phyloP scores from a whole-genome alignment of 1,140 invertebrate genomes.

The Zaprionus ornatus region DNA sequence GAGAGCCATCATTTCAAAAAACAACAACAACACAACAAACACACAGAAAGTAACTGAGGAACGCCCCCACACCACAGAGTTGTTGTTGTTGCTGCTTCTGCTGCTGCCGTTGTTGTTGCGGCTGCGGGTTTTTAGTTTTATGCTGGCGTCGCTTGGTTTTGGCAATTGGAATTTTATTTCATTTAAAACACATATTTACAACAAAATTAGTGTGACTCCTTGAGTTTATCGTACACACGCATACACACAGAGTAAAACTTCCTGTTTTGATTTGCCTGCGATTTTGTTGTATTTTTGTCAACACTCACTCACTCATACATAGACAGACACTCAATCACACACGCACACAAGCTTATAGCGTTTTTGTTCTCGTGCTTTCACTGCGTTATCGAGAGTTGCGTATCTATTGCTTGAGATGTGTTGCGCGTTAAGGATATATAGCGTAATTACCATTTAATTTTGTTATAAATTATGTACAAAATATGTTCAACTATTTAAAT shows the following conservation, averaged over 20 bases:
- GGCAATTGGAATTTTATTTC: background rate
- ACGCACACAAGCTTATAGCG: constrained; percentile 24
- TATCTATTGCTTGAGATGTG: background rate
- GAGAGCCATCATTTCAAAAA: constrained; percentile 45
- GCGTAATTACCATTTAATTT: constrained; percentile 76
- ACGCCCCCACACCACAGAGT: constrained; percentile 47
- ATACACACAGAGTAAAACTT: constrained; percentile 39
- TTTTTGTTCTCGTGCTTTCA: constrained; percentile 66
- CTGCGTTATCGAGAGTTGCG: constrained; percentile 11
- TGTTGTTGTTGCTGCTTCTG: constrained; percentile 11
- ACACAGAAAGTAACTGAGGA: constrained; percentile 25
- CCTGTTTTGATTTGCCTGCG: constrained; percentile 74
- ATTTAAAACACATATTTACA: background rate
- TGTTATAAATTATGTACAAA: constrained; percentile 36
- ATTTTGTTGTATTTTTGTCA: constrained; percentile 78
- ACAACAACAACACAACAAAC: constrained; percentile 42
- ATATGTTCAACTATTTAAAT: constrained; percentile 41
- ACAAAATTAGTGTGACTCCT: constrained; percentile 9
- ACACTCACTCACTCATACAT: constrained; percentile 57
- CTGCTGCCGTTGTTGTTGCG: background rate
- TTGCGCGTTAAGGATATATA: background rate
- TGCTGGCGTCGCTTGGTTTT: constrained; percentile 10
- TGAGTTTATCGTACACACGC: constrained; percentile 46
- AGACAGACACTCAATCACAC: constrained; percentile 4
- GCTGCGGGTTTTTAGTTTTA: constrained; percentile 3